phyloP scores from a whole-genome alignment of 2,888 invertebrate species.

The Cordilura impudica region DNA sequence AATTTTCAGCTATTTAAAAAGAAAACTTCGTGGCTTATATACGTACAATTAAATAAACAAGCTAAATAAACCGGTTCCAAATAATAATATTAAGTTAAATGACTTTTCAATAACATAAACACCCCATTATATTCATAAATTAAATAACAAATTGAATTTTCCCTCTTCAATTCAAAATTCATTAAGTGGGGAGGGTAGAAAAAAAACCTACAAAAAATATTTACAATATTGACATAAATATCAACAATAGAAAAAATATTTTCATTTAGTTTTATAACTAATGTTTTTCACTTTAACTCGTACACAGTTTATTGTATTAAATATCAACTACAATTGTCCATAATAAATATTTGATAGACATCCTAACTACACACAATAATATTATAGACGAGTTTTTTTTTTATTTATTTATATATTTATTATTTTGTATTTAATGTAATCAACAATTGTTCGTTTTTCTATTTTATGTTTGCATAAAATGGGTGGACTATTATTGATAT shows the following conservation, averaged over 20 bases:
- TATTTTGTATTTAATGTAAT: slow-evolving; percentile 5
- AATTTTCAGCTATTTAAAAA: too few relatives aligned
- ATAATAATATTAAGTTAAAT: too few relatives aligned
- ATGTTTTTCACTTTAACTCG: neutral
- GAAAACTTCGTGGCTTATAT: too few relatives aligned
- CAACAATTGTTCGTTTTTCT: neutral
- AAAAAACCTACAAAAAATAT: too few relatives aligned
- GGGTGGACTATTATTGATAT: neutral
- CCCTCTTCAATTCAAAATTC: neutral
- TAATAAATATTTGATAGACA: neutral
- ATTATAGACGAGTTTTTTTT: too few relatives aligned
- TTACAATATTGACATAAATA: neutral
- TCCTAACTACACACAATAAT: too few relatives aligned
- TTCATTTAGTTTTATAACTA: neutral
- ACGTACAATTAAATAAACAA: too few relatives aligned
- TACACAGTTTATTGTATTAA: neutral
- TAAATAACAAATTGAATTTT: neutral
- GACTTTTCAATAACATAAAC: neutral
- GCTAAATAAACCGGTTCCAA: too few relatives aligned
- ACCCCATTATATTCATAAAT: neutral
- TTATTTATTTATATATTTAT: neutral
- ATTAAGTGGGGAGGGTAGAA: too few relatives aligned
- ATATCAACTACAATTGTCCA: neutral
- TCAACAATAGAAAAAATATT: neutral
- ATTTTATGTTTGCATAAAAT: slow-evolving; percentile 7